These are phyloP conservation scores for Xenopus petersii DNA, from an alignment of 2,797 vertebrate species.

Conservation along the genomic window DNA sequence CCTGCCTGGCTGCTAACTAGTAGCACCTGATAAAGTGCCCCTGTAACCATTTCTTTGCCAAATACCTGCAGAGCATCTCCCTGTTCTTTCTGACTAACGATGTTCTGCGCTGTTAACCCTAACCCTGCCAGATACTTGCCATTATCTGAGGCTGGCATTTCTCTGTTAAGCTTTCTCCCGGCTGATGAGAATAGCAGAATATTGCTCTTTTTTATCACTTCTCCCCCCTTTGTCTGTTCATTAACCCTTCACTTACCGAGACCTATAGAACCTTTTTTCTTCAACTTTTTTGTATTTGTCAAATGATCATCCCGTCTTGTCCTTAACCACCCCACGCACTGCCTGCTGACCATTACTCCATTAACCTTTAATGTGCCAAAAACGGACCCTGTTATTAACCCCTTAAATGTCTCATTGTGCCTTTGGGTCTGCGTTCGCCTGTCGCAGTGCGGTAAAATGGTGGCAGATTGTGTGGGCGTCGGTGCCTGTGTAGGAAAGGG, in stretches of 20 bases:
- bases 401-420: not conserved
- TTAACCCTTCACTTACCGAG: no score
- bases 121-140: not conserved
- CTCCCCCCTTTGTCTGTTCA: no score
- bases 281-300: no score
- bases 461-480: conserved; percentile 25
- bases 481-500: conserved; percentile 19
- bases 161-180: no score
- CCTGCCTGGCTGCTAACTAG: no score
- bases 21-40: no score
- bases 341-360: not conserved
- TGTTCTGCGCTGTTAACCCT: not conserved
- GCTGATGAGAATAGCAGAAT: no score
- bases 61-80: no score
- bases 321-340: not conserved
- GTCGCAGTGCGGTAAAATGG: conserved; percentile 33
- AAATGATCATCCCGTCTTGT: not conserved
- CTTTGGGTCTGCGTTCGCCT: conserved; percentile 13
- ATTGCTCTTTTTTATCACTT: no score
- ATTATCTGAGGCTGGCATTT: no score
- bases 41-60: no score
- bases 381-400: not conserved
- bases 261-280: no score
- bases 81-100: not conserved
- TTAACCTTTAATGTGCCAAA: not conserved